phyloP scores from a whole-genome alignment of 2,113 vertebrate species.

The Oostethus manadensis region DNA sequence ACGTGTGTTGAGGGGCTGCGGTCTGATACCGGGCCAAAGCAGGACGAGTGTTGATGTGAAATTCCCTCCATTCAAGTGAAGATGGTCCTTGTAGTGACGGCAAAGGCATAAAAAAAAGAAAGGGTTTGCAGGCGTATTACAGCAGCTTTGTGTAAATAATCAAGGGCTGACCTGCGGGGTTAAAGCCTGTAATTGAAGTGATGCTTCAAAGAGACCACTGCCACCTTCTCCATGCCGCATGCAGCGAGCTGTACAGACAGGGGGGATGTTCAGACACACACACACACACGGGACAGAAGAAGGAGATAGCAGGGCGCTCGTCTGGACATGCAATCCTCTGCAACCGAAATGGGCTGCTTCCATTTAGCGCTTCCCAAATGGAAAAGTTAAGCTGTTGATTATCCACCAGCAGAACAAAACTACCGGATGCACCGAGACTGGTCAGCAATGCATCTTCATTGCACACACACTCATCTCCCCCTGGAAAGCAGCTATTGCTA shows the following conservation, averaged over 20 bases:
- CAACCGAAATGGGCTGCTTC: too few relatives aligned
- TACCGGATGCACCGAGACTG: neutral
- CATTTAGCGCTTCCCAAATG: too few relatives aligned
- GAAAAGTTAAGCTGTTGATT: too few relatives aligned
- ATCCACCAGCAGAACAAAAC: conserved; percentile 72
- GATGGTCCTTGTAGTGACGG: conserved; percentile 79
- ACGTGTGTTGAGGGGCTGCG: conserved; percentile 47
- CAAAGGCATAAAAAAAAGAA: conserved; percentile 63
- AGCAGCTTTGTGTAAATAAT: conserved; percentile 97
- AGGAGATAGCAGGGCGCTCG: conserved; percentile 39
- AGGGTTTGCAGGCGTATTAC: conserved; percentile 89
- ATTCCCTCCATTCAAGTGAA: conserved; percentile 78
- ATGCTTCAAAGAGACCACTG: conserved; percentile 96
- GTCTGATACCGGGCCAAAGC: conserved; percentile 80
- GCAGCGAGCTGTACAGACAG: conserved; percentile 67
- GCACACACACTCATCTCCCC: too few relatives aligned
- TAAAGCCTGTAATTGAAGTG: conserved; percentile 98
- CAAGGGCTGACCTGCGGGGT: conserved; percentile 93
- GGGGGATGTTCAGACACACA: conserved; percentile 48
- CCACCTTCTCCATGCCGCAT: conserved; percentile 83
- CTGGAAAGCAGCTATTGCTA: too few relatives aligned
- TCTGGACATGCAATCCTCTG: too few relatives aligned
- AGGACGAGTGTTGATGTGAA: conserved; percentile 76
- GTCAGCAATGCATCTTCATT: too few relatives aligned
- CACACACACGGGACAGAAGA: conserved; percentile 33